Percentiles rank a stretch among this genome's conserved stretches.
phyloP scores from a whole-genome alignment of 2,888 invertebrate genomes.

The Dyspetes luteomarginatus region DNA sequence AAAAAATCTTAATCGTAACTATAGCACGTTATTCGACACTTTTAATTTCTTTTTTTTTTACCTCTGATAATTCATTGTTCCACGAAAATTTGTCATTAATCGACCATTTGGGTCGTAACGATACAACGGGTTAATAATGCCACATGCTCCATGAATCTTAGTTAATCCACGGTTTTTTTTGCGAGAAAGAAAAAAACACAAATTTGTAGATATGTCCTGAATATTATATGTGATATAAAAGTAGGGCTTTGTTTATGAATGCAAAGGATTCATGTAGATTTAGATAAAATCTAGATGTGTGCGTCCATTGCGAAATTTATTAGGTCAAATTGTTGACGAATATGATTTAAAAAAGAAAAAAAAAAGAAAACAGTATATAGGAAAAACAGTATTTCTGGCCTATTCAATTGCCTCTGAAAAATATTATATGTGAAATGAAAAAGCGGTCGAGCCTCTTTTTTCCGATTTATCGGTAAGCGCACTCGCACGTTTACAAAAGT shows the following conservation, averaged over 20 bases:
- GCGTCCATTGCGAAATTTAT: slow-evolving; percentile 56
- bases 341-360: slow-evolving; percentile 26
- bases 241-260: slow-evolving; percentile 75
- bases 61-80: slow-evolving; percentile 25
- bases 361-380: slow-evolving; percentile 62
- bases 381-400: slow-evolving; percentile 69
- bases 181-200: slow-evolving; percentile 18
- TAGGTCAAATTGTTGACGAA: slow-evolving; percentile 56
- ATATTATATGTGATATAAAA: slow-evolving; percentile 78
- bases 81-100: no score
- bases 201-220: slow-evolving; percentile 71
- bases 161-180: slow-evolving; percentile 33
- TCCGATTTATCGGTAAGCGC: slow-evolving; percentile 51
- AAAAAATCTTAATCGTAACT: neutral
- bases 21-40: no score
- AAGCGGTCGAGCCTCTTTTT: slow-evolving; percentile 49
- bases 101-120: slow-evolving; percentile 31
- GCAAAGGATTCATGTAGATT: slow-evolving; percentile 63
- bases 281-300: slow-evolving; percentile 66
- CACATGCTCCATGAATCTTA: slow-evolving; percentile 39
- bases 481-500: slow-evolving; percentile 60
- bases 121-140: slow-evolving; percentile 13
- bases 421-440: slow-evolving; percentile 14
- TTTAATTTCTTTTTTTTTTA: slow-evolving; percentile 30
- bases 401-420: slow-evolving; percentile 62